Evolutionary conservation across 2,797 vertebrate species (phyloP).

Genomic region (Nannoperca australis): DNA sequence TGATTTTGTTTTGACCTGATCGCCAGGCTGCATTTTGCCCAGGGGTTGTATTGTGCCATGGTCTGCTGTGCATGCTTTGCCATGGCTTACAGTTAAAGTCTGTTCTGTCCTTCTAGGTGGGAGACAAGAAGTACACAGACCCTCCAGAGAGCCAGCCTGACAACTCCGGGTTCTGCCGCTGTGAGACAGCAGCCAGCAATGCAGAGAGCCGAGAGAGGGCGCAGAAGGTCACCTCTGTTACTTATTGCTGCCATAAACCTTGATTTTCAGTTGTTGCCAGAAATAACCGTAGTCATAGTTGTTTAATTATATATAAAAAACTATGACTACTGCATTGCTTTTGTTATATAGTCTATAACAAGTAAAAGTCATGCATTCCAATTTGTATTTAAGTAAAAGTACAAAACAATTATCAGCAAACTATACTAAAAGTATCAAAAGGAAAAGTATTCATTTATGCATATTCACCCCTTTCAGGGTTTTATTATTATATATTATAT

Average conservation of each 20-base stretch:
- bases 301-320: too few species aligned
- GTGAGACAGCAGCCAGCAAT: slow-evolving; percentile 43
- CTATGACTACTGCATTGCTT: too few species aligned
- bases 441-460: neutral
- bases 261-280: neutral
- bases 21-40: neutral
- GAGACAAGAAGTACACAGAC: slow-evolving; percentile 50
- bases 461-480: neutral
- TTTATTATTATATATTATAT: neutral
- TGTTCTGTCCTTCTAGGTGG: slow-evolving; percentile 70
- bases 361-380: neutral
- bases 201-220: slow-evolving; percentile 72
- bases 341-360: too few species aligned
- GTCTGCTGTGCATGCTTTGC: neutral
- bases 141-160: slow-evolving; percentile 40
- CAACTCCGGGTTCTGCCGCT: slow-evolving; percentile 25
- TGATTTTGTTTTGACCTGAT: neutral
- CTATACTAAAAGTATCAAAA: neutral
- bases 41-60: neutral
- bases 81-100: neutral
- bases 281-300: neutral
- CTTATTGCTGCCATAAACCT: neutral
- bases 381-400: neutral
- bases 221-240: slow-evolving; percentile 61
- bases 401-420: neutral